Percentiles rank a stretch among this genome's conserved stretches.
These are phyloP conservation scores for Merops nubicus DNA, from an alignment of 2,113 vertebrate species.

Conservation along the genomic window DNA sequence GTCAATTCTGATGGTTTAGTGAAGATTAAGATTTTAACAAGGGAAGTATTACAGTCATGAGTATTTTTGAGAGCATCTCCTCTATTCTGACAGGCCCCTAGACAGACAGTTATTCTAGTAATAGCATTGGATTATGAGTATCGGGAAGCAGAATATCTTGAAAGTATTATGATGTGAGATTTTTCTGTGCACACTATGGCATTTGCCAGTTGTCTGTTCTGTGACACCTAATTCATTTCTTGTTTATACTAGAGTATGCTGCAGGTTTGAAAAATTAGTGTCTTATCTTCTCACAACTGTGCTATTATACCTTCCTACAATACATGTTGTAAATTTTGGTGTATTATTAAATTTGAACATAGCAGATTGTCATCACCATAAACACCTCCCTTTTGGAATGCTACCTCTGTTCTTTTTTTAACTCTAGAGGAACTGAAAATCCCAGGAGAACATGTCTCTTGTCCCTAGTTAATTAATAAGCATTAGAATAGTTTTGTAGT, in stretches of 20 bases:
- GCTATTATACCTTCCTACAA: not conserved
- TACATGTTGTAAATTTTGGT: not conserved
- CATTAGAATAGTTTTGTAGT: not conserved
- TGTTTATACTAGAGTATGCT: not conserved
- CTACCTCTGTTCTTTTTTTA: not conserved
- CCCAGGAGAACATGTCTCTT: not conserved
- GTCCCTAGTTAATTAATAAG: not conserved
- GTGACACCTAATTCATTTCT: not conserved
- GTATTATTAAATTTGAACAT: not conserved
- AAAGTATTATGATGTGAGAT: not conserved
- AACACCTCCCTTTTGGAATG: not conserved
- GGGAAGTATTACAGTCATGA: not conserved
- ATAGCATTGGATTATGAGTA: not conserved
- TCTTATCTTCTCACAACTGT: not conserved
- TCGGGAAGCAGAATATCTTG: not conserved
- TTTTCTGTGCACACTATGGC: not conserved
- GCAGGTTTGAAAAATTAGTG: not conserved
- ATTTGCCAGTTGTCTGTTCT: not conserved
- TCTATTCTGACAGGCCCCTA: not conserved
- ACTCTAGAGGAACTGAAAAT: not conserved
- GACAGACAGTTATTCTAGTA: slow-evolving; percentile 5
- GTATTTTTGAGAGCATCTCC: not conserved
- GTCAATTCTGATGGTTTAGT: not conserved
- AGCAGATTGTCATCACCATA: not conserved
- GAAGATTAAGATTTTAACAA: slow-evolving; percentile 2